Base-by-base conservation (phyloP, 2,113 vertebrate species). In the Verasper variegatus region DNA sequence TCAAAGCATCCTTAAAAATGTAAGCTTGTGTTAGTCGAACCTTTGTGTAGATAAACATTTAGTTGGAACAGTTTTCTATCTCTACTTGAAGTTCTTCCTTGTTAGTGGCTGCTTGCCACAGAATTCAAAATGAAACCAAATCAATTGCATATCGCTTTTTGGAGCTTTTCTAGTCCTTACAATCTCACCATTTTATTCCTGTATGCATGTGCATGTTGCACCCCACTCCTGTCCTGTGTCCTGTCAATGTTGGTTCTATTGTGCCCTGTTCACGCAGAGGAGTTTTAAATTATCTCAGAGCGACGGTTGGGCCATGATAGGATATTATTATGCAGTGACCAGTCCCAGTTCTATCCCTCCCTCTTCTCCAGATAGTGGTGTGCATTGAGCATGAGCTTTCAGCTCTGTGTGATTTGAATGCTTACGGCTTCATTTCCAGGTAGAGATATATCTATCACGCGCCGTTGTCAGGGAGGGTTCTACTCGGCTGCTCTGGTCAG, bases 371-470 rank as follows among this genome's bases (percentile, higher is more conserved):
- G 81, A 81, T 81, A 78, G 89, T 60, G 69, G 61, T 49, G 73
- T 78, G 80, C 55, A 65, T 0, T 27, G 37, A 77, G 70, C 72
- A 24, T 27, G 37, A 75, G 70, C 72, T 21, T 10, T 20, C 6
- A 6, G 52, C 60, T 82, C 37, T 24, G 56, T 88, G 82, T 86
- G 86, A 89, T 91, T 76, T 86, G 84, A 90, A 91, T 88, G 86
- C 60, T 14, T 80, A 85, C 18, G 18, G 76, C 87, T 91, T 91
- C 42, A 86, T 89, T 91, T 93, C 84, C 87, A 85, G 82, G 84
- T 85, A 86, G 84, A 81, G 86, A 90, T 75, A 86, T 71, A 80
- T 90, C 80, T 81, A 86, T 92, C 86, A 27, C 69, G 83, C 15
- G 68, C 72, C 47, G 80, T 89, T 81, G 86, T 90, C 81, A 81